These are phyloP conservation scores for Amaurobius ferox DNA, from an alignment of 2,888 invertebrate genomes.

Conservation along the genomic window DNA sequence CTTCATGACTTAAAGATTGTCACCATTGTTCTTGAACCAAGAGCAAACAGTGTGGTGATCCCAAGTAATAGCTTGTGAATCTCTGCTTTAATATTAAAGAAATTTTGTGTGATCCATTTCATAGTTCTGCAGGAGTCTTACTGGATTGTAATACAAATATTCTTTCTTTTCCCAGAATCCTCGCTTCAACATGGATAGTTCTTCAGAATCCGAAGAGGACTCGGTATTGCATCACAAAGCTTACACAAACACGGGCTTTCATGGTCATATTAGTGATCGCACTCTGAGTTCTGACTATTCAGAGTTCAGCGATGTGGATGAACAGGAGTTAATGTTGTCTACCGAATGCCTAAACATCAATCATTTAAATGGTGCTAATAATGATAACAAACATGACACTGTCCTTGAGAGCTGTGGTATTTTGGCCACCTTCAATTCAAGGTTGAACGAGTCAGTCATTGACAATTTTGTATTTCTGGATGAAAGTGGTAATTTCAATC, in stretches of 20 bases:
- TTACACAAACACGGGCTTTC: constrained; percentile 44
- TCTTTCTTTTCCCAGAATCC: constrained; percentile 43
- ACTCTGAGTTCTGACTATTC: constrained; percentile 74
- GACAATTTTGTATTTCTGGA: constrained; percentile 59
- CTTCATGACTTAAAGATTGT: too few relatives aligned
- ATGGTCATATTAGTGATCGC: constrained; percentile 70
- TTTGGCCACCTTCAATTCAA: constrained; percentile 76
- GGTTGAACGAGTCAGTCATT: constrained; percentile 2
- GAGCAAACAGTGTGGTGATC: too few relatives aligned
- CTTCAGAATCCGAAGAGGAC: constrained; percentile 72
- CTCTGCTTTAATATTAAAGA: too few relatives aligned
- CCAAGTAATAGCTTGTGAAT: too few relatives aligned
- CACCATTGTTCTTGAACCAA: too few relatives aligned
- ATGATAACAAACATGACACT: constrained; percentile 74
- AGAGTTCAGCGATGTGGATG: constrained; percentile 73
- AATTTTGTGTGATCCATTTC: too few relatives aligned
- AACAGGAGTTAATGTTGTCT: constrained; percentile 61
- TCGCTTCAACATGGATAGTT: constrained; percentile 70
- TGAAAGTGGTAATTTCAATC: constrained; percentile 28
- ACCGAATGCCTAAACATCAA: constrained; percentile 55
- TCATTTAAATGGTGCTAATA: constrained; percentile 34
- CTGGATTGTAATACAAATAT: too few relatives aligned
- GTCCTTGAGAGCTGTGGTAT: constrained; percentile 78
- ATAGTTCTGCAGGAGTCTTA: too few relatives aligned
- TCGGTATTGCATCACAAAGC: constrained; percentile 56